These are phyloP conservation scores for Lutjanus erythropterus DNA, from an alignment of 2,113 vertebrate genomes.

Conservation along the genomic window DNA sequence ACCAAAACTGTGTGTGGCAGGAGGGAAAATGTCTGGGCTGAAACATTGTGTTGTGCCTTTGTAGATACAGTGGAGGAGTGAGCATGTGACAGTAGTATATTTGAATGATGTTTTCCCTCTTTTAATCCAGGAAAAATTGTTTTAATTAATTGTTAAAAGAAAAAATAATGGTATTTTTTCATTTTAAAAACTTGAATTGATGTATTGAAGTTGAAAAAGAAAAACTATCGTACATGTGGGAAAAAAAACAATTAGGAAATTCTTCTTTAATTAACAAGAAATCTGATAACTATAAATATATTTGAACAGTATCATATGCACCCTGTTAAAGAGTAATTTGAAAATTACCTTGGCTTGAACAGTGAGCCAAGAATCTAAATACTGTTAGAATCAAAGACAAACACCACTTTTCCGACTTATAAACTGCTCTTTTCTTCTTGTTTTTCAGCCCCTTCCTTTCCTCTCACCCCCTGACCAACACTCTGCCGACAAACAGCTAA, in stretches of 20 bases:
- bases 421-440: constrained; percentile 19
- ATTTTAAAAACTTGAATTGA: constrained; percentile 39
- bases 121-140: constrained; percentile 49
- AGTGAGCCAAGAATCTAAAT: neutral
- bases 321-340: constrained; percentile 17
- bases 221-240: constrained; percentile 5
- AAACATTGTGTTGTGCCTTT: constrained; percentile 60
- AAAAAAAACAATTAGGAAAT: constrained; percentile 30
- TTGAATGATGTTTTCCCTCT: constrained; percentile 39
- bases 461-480: constrained; percentile 35
- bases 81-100: constrained; percentile 36
- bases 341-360: constrained; percentile 28
- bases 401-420: constrained; percentile 12
- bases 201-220: constrained; percentile 48
- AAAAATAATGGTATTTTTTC: constrained; percentile 3
- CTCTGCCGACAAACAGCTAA: constrained; percentile 57
- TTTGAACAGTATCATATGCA: constrained; percentile 28
- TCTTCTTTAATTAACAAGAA: constrained; percentile 26
- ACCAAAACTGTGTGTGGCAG: constrained; percentile 6
- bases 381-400: constrained; percentile 12
- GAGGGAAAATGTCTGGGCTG: constrained; percentile 15
- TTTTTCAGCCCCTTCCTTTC: constrained; percentile 32
- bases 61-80: constrained; percentile 64
- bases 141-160: constrained; percentile 65
- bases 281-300: constrained; percentile 34